Evolutionary conservation across 92 coral and sea anemone genomes (phyloP), one percentile per base, ranked within the genome.

Genomic region (Diadumene lineata): DNA sequence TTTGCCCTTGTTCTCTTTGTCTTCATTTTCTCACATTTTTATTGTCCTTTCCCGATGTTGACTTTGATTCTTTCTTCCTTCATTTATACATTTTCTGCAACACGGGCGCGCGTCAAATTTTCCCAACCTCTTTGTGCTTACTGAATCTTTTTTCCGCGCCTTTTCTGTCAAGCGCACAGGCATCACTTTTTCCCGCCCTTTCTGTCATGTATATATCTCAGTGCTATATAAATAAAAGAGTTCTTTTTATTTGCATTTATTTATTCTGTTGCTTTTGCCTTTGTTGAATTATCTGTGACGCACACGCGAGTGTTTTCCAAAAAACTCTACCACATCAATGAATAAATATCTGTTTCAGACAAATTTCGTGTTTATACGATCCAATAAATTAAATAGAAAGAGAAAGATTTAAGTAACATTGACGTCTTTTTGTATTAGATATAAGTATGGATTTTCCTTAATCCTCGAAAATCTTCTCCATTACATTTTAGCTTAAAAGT

Each of bases 101-200:
- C 64, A 17, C 64, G 64, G 31, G 60, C 60, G 64, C 31, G 30
- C 64, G 30, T n/a, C n/a, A n/a, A n/a, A n/a, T n/a, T n/a, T n/a
- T n/a, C n/a, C n/a, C n/a, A n/a, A n/a, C n/a, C n/a, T n/a, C n/a
- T n/a, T n/a, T n/a, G n/a, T n/a, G n/a, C n/a, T n/a, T n/a, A n/a
- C n/a, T n/a, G n/a, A n/a, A n/a, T n/a, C n/a, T n/a, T n/a, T n/a
- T n/a, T n/a, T n/a, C n/a, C n/a, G n/a, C n/a, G n/a, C n/a, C n/a
- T n/a, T n/a, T n/a, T n/a, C n/a, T n/a, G n/a, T n/a, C n/a, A n/a
- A n/a, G n/a, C n/a, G n/a, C n/a, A n/a, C n/a, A n/a, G n/a, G n/a
- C n/a, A n/a, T n/a, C n/a, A 58, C 64, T 7, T 22, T 58, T 58
- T 58, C 64, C 64, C 64, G 31, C 31, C 64, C 51, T n/a, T n/a